A percentile compares a stretch with the other conserved stretches of the same genome.
phyloP scores from a whole-genome alignment of 2,797 vertebrate species.

The Onychomys leucogaster region DNA sequence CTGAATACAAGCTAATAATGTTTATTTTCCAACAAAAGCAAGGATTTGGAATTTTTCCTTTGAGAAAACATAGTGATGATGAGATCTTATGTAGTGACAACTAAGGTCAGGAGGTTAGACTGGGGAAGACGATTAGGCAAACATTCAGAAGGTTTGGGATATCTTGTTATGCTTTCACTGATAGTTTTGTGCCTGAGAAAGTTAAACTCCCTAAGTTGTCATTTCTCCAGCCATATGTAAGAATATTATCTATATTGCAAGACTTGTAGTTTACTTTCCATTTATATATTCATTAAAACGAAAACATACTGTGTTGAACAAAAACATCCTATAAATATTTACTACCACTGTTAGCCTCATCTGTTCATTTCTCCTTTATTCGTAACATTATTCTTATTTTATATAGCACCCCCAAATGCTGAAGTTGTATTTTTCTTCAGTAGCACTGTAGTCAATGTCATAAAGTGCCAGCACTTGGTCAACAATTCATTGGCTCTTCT shows the following conservation, averaged over 20 bases:
- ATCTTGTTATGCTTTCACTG: not conserved
- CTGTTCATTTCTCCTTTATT: not conserved
- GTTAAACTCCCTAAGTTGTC: not conserved
- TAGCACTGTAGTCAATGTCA: not conserved
- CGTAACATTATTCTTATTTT: not conserved
- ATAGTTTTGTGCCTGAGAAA: not conserved
- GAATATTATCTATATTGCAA: not conserved
- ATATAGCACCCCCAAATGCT: not conserved
- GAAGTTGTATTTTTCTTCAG: constrained; percentile 22
- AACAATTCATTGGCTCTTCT: not conserved
- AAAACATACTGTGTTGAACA: not conserved
- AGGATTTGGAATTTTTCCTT: not conserved
- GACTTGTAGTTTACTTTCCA: not conserved
- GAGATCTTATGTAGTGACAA: not conserved
- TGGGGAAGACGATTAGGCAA: not conserved
- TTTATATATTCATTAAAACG: constrained; percentile 39
- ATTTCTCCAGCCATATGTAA: constrained; percentile 11
- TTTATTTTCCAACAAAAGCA: constrained; percentile 57
- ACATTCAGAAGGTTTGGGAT: not conserved
- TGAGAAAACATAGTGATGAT: constrained; percentile 24
- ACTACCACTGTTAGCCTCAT: not conserved
- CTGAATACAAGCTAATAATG: constrained; percentile 51
- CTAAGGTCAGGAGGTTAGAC: not conserved
- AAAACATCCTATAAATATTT: not conserved
- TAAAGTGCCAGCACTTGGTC: not conserved